phyloP scores from a whole-genome alignment of 1,140 invertebrate species.

The Parapsyche elsis region DNA sequence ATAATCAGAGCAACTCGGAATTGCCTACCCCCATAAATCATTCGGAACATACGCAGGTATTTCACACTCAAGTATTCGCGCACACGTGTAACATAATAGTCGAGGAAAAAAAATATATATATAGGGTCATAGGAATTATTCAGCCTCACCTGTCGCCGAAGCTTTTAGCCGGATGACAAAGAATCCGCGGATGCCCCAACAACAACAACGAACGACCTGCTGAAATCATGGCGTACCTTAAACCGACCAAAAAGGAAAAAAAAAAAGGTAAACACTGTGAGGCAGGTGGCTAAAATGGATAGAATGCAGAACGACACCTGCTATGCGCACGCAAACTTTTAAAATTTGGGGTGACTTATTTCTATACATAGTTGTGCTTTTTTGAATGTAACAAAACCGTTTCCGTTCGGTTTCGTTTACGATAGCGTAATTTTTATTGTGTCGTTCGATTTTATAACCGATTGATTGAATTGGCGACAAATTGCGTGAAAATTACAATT shows the following conservation, averaged over 20 bases:
- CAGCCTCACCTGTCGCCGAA: constrained; percentile 13
- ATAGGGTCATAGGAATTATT: constrained; percentile 26
- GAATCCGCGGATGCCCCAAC: constrained; percentile 7
- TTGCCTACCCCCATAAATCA: neutral
- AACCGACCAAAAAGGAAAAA: neutral
- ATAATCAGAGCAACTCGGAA: neutral
- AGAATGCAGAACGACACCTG: constrained; percentile 31
- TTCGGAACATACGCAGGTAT: neutral
- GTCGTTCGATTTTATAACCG: too few relatives aligned
- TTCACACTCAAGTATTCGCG: neutral
- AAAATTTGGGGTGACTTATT: too few relatives aligned
- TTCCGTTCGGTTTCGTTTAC: too few relatives aligned
- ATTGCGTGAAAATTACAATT: too few relatives aligned
- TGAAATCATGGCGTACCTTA: neutral
- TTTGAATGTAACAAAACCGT: too few relatives aligned
- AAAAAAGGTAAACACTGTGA: constrained; percentile 18
- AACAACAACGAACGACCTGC: neutral
- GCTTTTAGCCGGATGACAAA: constrained; percentile 17
- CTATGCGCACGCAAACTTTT: neutral
- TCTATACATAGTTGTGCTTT: too few relatives aligned
- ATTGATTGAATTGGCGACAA: too few relatives aligned
- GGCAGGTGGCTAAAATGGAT: constrained; percentile 26
- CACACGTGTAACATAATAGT: constrained; percentile 1
- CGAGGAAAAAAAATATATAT: neutral
- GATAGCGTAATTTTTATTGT: too few relatives aligned